Conservation (phyloP, 1,140 invertebrate species). For the Lepidurus apus region DNA sequence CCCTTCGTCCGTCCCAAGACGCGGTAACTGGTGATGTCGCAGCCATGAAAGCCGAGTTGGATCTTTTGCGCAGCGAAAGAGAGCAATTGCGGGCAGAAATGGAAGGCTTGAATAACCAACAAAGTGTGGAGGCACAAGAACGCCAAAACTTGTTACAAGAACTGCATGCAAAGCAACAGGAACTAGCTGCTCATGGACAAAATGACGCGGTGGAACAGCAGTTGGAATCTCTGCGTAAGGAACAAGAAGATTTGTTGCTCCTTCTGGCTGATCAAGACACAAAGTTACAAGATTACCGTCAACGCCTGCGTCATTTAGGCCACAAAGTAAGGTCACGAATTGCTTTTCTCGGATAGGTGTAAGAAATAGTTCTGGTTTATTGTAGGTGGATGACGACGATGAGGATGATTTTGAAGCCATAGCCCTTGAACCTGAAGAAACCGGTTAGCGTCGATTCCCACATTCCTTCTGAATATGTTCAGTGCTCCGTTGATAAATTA, state of each 20-base stretch:
- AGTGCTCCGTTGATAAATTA: not conserved
- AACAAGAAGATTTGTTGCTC: slow-evolving; percentile 84
- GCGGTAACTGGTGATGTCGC: not conserved
- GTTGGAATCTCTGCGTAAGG: slow-evolving; percentile 67
- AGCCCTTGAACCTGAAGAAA: slow-evolving; percentile 29
- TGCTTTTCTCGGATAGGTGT: not conserved
- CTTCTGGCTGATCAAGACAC: slow-evolving; percentile 76
- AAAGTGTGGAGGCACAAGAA: slow-evolving; percentile 34
- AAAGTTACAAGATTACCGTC: slow-evolving; percentile 65
- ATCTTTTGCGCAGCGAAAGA: not conserved
- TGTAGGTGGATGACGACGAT: slow-evolving; percentile 43
- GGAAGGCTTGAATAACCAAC: slow-evolving; percentile 39
- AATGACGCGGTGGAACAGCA: slow-evolving; percentile 47
- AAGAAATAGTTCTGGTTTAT: slow-evolving; percentile 29
- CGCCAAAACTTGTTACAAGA: not conserved
- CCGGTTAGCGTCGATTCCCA: not conserved
- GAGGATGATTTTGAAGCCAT: slow-evolving; percentile 42
- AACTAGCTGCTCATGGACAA: not conserved
- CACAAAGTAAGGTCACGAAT: slow-evolving; percentile 51
- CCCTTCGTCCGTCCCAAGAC: not conserved
- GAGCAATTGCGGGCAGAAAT: not conserved
- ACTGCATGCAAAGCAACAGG: not conserved
- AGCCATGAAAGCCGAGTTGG: not conserved
- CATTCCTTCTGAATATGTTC: not conserved
- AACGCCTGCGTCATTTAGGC: slow-evolving; percentile 61